phyloP scores from a whole-genome alignment of 1,140 invertebrate genomes.

The Rhopalosiphum maidis region DNA sequence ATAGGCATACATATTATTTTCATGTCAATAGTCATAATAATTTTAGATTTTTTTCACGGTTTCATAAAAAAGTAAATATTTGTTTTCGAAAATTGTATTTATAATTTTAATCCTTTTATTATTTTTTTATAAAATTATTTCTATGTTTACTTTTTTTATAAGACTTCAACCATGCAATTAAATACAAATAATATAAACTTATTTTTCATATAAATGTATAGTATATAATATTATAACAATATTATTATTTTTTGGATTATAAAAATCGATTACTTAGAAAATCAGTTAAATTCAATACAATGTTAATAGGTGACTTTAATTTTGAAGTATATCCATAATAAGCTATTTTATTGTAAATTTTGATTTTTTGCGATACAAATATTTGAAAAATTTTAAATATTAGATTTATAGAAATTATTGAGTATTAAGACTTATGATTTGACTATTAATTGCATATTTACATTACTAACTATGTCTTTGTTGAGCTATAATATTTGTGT shows the following conservation, averaged over 20 bases:
- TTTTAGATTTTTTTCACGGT: not conserved
- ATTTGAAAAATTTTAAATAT: no score
- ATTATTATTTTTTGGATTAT: no score
- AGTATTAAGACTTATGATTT: no score
- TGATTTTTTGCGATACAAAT: not conserved
- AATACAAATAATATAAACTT: not conserved
- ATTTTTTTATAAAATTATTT: not conserved
- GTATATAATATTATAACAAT: no score
- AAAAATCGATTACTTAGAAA: not conserved
- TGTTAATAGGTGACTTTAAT: not conserved
- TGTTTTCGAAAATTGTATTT: not conserved
- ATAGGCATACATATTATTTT: not conserved
- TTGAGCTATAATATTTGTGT: no score
- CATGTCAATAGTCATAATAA: conserved; percentile 2
- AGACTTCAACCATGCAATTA: not conserved
- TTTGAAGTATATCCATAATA: no score
- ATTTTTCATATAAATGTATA: not conserved
- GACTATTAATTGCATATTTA: no score
- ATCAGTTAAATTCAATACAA: not conserved
- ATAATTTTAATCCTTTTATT: not conserved
- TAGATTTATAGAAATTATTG: no score
- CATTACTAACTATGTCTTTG: no score
- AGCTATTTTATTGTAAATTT: no score
- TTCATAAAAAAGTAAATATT: not conserved
- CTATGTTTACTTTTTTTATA: not conserved